Evolutionary conservation across 2,113 vertebrate species (phyloP).

Genomic region (Rhinoderma darwinii): DNA sequence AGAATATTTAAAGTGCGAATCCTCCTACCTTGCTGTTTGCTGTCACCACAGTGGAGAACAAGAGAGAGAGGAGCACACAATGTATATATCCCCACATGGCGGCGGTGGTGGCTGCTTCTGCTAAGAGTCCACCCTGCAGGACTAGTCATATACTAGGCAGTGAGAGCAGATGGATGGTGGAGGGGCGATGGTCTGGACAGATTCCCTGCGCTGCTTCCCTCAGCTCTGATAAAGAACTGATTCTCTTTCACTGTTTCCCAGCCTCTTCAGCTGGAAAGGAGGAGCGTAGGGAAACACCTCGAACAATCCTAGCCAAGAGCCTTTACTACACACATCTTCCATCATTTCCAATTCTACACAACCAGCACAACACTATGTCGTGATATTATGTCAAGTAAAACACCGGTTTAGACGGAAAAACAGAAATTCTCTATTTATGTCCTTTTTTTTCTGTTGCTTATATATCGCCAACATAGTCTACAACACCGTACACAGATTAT

Average conservation of each 20-base stretch:
- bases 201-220: slow-evolving; percentile 23
- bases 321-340: background rate
- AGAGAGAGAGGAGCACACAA: background rate
- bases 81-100: slow-evolving; percentile 48
- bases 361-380: background rate
- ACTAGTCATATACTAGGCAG: slow-evolving; percentile 21
- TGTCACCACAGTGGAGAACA: background rate
- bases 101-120: background rate
- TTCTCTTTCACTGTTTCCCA: slow-evolving; percentile 19
- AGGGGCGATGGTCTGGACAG: slow-evolving; percentile 14
- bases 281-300: slow-evolving; percentile 48
- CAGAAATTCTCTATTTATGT: background rate
- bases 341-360: background rate
- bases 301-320: background rate
- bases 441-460: no score
- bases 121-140: slow-evolving; percentile 20
- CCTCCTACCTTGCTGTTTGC: slow-evolving; percentile 54
- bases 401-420: background rate
- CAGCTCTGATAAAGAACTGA: slow-evolving; percentile 49
- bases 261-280: slow-evolving; percentile 44
- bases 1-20: background rate
- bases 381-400: no score
- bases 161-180: slow-evolving; percentile 12
- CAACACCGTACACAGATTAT: no score
- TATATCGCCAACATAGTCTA: no score